Conservation (phyloP, 2,113 vertebrate species). For the Hylia prasina region DNA sequence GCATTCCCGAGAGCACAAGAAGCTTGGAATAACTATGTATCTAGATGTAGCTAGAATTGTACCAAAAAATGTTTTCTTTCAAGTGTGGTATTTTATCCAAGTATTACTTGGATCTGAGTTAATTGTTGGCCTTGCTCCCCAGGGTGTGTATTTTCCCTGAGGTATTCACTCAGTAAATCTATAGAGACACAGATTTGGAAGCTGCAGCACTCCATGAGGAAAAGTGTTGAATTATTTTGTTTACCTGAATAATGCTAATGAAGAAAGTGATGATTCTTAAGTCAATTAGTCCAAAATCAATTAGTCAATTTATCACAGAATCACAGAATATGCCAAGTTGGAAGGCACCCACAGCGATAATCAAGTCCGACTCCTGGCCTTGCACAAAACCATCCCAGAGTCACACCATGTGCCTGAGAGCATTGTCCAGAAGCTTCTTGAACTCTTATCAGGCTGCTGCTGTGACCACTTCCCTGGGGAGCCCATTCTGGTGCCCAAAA, state of each 20-base stretch:
- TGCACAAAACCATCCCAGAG: neutral
- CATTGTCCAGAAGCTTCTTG: neutral
- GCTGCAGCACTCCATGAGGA: neutral
- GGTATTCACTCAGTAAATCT: neutral
- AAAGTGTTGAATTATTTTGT: neutral
- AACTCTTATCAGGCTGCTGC: neutral
- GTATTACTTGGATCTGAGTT: neutral
- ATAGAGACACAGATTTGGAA: neutral
- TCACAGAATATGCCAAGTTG: neutral
- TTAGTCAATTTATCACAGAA: neutral
- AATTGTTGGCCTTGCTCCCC: neutral
- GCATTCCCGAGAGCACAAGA: neutral
- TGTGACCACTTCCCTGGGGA: neutral
- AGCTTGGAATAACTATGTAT: neutral
- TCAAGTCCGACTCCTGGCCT: rapidly evolving
- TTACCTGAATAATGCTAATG: neutral
- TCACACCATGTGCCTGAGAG: neutral
- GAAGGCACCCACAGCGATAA: neutral
- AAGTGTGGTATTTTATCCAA: neutral
- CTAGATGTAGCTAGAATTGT: neutral
- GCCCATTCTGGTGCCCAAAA: neutral
- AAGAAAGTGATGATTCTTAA: neutral
- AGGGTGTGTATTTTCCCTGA: neutral
- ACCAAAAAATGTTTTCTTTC: neutral
- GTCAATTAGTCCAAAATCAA: neutral